phyloP scores from a whole-genome alignment of 2,113 vertebrate genomes.

The Neopipo cinnamomea region DNA sequence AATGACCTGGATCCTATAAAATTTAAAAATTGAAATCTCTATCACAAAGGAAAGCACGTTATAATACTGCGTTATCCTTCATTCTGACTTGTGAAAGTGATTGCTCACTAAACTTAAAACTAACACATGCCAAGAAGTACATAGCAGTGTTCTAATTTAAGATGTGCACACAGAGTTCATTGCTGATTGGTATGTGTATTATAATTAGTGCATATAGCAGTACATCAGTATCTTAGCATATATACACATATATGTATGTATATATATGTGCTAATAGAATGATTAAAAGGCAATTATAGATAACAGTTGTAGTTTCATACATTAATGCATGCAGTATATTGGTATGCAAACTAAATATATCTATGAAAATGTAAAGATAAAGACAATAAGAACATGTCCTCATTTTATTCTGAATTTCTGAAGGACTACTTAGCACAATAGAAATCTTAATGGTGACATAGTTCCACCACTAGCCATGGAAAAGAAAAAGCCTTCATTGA shows the following conservation, averaged over 20 bases:
- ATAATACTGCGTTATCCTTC: not conserved
- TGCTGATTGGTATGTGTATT: not conserved
- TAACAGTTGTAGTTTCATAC: not conserved
- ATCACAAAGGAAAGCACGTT: not conserved
- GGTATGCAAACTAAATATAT: not conserved
- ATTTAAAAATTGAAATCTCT: not conserved
- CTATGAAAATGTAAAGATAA: not conserved
- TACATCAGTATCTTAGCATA: not conserved
- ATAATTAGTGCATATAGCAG: not conserved
- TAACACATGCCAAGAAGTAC: not conserved
- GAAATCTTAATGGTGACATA: not conserved
- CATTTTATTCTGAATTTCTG: not conserved
- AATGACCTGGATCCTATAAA: conserved; percentile 5
- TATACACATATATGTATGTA: not conserved
- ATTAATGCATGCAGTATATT: not conserved
- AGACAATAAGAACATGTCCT: not conserved
- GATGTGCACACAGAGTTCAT: not conserved
- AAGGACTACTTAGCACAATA: not conserved
- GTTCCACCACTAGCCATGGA: not conserved
- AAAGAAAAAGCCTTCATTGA: not conserved
- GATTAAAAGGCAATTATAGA: not conserved
- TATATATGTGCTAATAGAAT: not conserved
- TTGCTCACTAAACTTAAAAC: not conserved
- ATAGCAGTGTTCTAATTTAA: not conserved
- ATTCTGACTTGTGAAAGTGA: not conserved